Conservation (phyloP, 2,888 invertebrate genomes). For the Tanypteryx hageni region DNA sequence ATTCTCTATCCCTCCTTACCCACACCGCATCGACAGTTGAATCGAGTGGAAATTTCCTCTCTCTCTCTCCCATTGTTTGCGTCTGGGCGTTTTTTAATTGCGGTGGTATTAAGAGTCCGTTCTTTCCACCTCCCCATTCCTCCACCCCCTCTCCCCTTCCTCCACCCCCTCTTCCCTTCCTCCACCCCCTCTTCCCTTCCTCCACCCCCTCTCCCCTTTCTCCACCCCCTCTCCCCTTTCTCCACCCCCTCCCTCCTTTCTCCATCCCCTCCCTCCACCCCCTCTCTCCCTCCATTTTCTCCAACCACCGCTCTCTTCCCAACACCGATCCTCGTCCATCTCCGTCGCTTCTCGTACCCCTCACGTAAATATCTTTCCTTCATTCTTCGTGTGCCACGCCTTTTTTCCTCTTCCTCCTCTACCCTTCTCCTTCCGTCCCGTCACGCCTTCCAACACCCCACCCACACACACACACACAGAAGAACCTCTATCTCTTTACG, state of each 20-base stretch:
- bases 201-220: too few relatives aligned
- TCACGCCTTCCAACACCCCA: not conserved
- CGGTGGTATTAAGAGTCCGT: not conserved
- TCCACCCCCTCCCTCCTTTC: too few relatives aligned
- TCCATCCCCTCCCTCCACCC: too few relatives aligned
- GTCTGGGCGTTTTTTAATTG: slow-evolving; percentile 19
- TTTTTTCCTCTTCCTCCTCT: not conserved
- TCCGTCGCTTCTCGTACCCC: too few relatives aligned
- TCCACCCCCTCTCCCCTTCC: too few relatives aligned
- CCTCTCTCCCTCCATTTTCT: too few relatives aligned
- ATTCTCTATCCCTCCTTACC: not conserved
- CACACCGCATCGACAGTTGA: not conserved
- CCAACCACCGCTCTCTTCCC: too few relatives aligned
- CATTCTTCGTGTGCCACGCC: not conserved
- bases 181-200: too few relatives aligned
- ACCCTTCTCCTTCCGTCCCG: too few relatives aligned
- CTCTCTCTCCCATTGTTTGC: not conserved
- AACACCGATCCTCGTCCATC: too few relatives aligned
- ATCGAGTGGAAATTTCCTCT: slow-evolving; percentile 31
- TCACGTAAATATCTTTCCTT: not conserved
- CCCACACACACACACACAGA: not conserved
- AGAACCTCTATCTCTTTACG: not conserved
- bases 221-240: too few relatives aligned
- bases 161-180: too few relatives aligned
- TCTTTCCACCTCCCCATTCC: not conserved